Conservation (phyloP, 1,140 invertebrate genomes). For the Steinernema khuongi region DNA sequence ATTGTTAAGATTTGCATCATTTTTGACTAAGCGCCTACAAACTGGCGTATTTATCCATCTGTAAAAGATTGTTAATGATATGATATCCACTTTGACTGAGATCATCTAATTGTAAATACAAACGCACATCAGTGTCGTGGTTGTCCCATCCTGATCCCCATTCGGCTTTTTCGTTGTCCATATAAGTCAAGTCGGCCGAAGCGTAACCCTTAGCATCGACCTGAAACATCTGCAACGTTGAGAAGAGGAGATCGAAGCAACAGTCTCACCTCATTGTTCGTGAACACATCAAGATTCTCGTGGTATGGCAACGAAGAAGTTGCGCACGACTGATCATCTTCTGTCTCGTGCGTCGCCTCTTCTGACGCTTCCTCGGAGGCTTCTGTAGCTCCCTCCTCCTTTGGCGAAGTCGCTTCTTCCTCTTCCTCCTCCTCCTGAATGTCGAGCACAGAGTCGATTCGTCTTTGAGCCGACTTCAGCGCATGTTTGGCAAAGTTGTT, state of each 20-base stretch:
- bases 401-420: conserved; percentile 17
- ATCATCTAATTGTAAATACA: too few relatives aligned
- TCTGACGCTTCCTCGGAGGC: conserved; percentile 21
- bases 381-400: not conserved
- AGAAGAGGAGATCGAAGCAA: too few relatives aligned
- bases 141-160: not conserved
- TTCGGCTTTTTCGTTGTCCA: not conserved
- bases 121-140: not conserved
- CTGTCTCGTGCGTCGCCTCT: conserved; percentile 1
- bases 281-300: not conserved
- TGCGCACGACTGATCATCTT: not conserved
- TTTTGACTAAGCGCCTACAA: too few relatives aligned
- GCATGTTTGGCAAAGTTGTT: conserved; percentile 51
- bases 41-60: too few relatives aligned
- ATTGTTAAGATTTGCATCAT: too few relatives aligned
- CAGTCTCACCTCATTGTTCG: not conserved
- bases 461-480: conserved; percentile 44
- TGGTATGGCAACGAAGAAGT: not conserved
- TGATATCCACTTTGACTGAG: too few relatives aligned
- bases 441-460: conserved; percentile 45
- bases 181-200: not conserved
- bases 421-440: conserved; percentile 43
- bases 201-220: not conserved
- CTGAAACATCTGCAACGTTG: not conserved
- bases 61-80: too few relatives aligned